Percentiles rank a stretch among this genome's conserved stretches.
These are phyloP conservation scores for Galbula dea DNA, from an alignment of 2,113 vertebrate species.

Conservation along the genomic window DNA sequence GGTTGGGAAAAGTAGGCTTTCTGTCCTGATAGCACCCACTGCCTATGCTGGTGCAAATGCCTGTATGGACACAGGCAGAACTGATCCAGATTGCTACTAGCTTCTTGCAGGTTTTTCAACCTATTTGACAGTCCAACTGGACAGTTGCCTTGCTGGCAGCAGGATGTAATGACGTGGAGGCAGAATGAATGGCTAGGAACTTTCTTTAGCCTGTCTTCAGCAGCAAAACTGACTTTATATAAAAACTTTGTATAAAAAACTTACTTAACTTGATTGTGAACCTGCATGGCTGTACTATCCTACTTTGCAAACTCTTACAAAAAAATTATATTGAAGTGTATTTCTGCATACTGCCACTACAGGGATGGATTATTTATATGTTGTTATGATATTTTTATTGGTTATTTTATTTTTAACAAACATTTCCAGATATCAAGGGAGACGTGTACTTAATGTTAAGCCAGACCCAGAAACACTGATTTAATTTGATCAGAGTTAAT, in stretches of 20 bases:
- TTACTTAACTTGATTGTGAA: not conserved
- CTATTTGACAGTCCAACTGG: not conserved
- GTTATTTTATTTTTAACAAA: not conserved
- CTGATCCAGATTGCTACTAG: not conserved
- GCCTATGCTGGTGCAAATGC: not conserved
- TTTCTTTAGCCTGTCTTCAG: not conserved
- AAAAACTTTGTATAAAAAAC: too few species aligned
- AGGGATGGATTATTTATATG: not conserved
- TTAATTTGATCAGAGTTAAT: not conserved
- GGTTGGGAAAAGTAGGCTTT: not conserved
- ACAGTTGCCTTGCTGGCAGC: not conserved
- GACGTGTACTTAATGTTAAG: not conserved
- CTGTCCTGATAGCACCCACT: not conserved
- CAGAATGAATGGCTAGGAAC: not conserved
- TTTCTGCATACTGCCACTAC: not conserved
- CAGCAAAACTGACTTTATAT: not conserved
- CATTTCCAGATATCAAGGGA: not conserved
- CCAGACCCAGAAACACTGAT: not conserved
- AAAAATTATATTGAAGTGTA: not conserved
- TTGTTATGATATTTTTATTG: not conserved
- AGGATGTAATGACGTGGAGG: not conserved
- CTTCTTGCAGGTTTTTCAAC: not conserved
- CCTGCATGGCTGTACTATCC: not conserved
- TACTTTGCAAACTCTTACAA: not conserved
- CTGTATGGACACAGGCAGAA: not conserved